Percentiles rank a stretch among this genome's conserved stretches.
These are phyloP conservation scores for Phania funesta DNA, from an alignment of 2,888 invertebrate genomes.

Conservation along the genomic window DNA sequence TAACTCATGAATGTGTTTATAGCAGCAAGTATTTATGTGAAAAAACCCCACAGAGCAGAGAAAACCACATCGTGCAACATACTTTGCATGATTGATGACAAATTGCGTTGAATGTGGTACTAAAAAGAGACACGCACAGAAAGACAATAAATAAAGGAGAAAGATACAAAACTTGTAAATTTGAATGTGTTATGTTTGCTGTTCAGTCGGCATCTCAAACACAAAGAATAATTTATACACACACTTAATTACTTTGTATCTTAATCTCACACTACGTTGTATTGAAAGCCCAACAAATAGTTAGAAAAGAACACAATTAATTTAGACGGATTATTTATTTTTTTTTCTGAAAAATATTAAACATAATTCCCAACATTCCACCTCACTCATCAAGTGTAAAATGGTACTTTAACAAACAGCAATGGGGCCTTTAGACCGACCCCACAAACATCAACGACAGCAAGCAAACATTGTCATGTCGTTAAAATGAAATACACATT, in stretches of 20 bases:
- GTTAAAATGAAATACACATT: constrained; percentile 29
- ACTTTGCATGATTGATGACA: constrained; percentile 69
- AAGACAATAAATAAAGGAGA: background rate
- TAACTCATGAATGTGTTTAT: too few relatives aligned
- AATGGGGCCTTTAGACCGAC: background rate
- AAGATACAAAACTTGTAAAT: constrained; percentile 20
- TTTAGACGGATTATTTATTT: constrained; percentile 58
- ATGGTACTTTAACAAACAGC: constrained; percentile 33
- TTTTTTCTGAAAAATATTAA: constrained; percentile 17
- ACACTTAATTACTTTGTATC: background rate
- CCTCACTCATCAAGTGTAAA: constrained; percentile 13
- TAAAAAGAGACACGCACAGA: background rate
- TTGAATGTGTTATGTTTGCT: background rate
- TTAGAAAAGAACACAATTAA: constrained; percentile 58
- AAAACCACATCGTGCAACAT: constrained; percentile 59
- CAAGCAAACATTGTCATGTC: background rate
- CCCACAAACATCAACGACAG: background rate
- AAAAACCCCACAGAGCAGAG: constrained; percentile 34
- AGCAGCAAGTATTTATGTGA: background rate
- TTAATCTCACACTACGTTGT: background rate
- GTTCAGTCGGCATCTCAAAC: constrained; percentile 1
- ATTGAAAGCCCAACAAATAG: background rate
- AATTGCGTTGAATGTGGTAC: constrained; percentile 58
- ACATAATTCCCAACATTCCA: constrained; percentile 2
- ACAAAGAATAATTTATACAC: background rate